Evolutionary conservation across 30 jellyfish, hydroid and myxozoan genomes (phyloP).

Genomic region (Hydractinia echinata): DNA sequence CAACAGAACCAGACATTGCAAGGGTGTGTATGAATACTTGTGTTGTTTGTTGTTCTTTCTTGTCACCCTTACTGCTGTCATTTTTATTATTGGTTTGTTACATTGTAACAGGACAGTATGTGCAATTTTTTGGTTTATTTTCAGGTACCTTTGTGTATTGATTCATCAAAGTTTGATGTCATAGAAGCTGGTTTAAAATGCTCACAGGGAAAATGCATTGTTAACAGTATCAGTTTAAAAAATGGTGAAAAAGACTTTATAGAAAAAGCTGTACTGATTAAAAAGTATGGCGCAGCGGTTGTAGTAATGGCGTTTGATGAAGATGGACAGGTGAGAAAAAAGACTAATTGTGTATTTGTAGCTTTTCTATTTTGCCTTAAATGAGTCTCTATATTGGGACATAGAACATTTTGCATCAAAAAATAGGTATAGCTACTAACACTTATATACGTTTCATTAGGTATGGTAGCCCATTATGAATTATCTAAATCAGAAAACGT

Average conservation of each 20-base stretch:
- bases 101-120: not conserved
- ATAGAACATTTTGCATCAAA: not conserved
- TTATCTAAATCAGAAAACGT: no score
- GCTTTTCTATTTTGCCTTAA: not conserved
- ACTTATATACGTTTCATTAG: no score
- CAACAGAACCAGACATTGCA: conserved; percentile 94
- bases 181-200: conserved; percentile 94
- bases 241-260: conserved; percentile 88
- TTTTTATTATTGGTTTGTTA: not conserved
- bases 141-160: conserved; percentile 96
- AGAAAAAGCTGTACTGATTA: conserved; percentile 68
- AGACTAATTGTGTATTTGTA: not conserved
- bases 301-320: conserved; percentile 99
- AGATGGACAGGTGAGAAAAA: conserved; percentile 76
- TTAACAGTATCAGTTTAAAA: conserved; percentile 90
- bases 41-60: no score
- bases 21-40: conserved; percentile 40
- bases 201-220: conserved; percentile 90
- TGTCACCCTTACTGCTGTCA: no score
- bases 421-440: not conserved
- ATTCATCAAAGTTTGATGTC: conserved; percentile 89
- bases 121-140: not conserved
- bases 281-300: conserved; percentile 96
- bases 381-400: not conserved
- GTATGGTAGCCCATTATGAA: no score